A percentile compares a stretch with the other conserved stretches of the same genome.
phyloP scores from a whole-genome alignment of 1,140 invertebrate genomes.

The Drosophila mayri region DNA sequence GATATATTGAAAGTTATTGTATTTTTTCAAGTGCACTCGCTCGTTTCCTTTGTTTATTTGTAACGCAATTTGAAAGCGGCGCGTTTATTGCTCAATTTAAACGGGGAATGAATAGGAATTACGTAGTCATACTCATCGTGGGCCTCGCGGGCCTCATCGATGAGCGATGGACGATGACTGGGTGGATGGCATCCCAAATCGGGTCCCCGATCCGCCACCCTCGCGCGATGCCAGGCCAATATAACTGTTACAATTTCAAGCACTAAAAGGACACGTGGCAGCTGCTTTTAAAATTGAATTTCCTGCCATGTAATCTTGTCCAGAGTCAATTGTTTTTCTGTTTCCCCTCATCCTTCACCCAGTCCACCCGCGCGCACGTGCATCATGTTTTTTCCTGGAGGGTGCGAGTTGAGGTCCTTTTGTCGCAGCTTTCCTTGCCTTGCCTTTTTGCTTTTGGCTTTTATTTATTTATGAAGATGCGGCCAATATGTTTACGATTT shows the following conservation, averaged over 20 bases:
- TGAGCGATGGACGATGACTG: conserved; percentile 49
- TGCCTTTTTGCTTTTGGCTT: conserved; percentile 37
- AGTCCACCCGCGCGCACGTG: conserved; percentile 38
- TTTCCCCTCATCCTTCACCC: conserved; percentile 21
- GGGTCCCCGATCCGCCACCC: conserved; percentile 22
- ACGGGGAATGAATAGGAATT: conserved; percentile 58
- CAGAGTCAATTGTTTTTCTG: conserved; percentile 81
- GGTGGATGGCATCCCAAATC: conserved; percentile 11
- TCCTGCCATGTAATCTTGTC: conserved; percentile 84
- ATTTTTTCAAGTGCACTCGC: background rate
- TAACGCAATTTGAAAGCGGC: conserved; percentile 65
- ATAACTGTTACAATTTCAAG: conserved; percentile 83
- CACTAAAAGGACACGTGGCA: conserved; percentile 85
- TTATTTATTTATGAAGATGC: conserved; percentile 76
- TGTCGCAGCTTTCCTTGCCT: conserved; percentile 1
- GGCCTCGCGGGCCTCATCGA: conserved; percentile 18
- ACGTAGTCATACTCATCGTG: conserved; percentile 66
- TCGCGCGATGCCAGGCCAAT: conserved; percentile 17
- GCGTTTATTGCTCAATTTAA: conserved; percentile 78
- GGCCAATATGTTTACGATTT: conserved; percentile 79
- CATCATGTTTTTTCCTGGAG: conserved; percentile 23
- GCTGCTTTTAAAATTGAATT: conserved; percentile 85
- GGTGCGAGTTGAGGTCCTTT: conserved; percentile 2
- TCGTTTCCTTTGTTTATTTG: conserved; percentile 67
- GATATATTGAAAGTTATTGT: background rate